phyloP scores from a whole-genome alignment of 2,797 vertebrate genomes.

The Chaunax sp. region DNA sequence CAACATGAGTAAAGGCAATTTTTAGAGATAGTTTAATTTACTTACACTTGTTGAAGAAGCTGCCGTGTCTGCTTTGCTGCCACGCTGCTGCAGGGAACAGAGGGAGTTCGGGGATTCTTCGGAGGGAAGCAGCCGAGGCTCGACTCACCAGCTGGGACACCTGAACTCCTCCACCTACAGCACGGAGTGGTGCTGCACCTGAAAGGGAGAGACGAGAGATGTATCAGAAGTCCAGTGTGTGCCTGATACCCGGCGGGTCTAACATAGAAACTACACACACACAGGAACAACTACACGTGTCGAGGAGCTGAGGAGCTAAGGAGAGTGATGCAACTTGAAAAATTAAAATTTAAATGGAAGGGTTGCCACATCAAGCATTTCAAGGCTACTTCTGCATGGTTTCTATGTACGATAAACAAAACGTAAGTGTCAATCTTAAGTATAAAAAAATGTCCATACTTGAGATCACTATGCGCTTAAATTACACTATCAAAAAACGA shows the following conservation, averaged over 20 bases:
- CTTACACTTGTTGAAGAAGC: constrained; percentile 86
- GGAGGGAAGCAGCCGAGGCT: constrained; percentile 36
- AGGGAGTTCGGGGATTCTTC: constrained; percentile 37
- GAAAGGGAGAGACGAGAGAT: neutral
- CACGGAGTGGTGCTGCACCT: constrained; percentile 63
- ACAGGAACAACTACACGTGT: neutral
- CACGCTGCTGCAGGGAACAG: constrained; percentile 39
- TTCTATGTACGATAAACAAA: neutral
- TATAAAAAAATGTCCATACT: too few species aligned
- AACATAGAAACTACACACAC: too few species aligned
- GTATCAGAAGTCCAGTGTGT: neutral
- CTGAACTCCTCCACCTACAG: constrained; percentile 41
- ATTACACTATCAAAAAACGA: too few species aligned
- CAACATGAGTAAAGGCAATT: neutral
- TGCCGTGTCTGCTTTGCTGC: constrained; percentile 77
- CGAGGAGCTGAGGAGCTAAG: too few species aligned
- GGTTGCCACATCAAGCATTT: neutral
- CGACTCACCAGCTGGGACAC: constrained; percentile 37
- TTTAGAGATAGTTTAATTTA: neutral
- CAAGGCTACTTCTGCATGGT: neutral
- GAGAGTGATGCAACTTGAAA: neutral
- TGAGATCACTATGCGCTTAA: too few species aligned
- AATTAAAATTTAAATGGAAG: neutral
- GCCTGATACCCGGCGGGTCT: neutral
- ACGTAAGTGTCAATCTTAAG: rapidly evolving